A percentile compares a stretch with the other conserved stretches of the same genome.
These are phyloP conservation scores for Cheilosia soror DNA, from an alignment of 2,888 invertebrate species.

Conservation along the genomic window DNA sequence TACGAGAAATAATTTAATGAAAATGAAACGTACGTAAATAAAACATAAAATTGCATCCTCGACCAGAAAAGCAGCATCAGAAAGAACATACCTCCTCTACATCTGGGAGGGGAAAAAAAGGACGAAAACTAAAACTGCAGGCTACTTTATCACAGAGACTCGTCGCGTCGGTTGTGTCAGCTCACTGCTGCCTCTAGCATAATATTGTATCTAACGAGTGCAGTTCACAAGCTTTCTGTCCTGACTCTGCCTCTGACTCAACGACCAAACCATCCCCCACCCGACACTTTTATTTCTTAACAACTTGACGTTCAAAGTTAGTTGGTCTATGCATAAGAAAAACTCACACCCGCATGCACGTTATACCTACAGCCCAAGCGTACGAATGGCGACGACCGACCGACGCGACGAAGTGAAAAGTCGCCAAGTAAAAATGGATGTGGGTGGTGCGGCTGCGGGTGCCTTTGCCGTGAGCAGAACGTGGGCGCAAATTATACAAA, in stretches of 20 bases:
- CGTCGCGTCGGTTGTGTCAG: conserved; percentile 8
- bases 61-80: background rate
- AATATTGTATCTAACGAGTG: conserved; percentile 51
- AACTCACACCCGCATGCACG: conserved; percentile 11
- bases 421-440: background rate
- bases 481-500: background rate
- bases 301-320: conserved; percentile 49
- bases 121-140: conserved; percentile 13
- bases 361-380: conserved; percentile 1
- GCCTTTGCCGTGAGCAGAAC: too few species aligned
- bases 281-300: conserved; percentile 49
- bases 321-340: conserved; percentile 32
- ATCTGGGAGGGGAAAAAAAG: background rate
- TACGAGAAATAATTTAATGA: conserved; percentile 59
- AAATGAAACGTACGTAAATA: conserved; percentile 57
- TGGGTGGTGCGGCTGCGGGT: too few species aligned
- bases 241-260: background rate
- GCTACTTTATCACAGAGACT: conserved; percentile 36
- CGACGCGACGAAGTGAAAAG: background rate
- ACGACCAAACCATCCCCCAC: background rate
- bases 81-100: background rate
- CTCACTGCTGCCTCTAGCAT: conserved; percentile 30
- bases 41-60: conserved; percentile 46
- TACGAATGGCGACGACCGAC: background rate
- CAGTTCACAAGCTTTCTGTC: background rate